These are phyloP conservation scores for Magallana nippona DNA, from an alignment of 2,888 invertebrate genomes.

Conservation along the genomic window DNA sequence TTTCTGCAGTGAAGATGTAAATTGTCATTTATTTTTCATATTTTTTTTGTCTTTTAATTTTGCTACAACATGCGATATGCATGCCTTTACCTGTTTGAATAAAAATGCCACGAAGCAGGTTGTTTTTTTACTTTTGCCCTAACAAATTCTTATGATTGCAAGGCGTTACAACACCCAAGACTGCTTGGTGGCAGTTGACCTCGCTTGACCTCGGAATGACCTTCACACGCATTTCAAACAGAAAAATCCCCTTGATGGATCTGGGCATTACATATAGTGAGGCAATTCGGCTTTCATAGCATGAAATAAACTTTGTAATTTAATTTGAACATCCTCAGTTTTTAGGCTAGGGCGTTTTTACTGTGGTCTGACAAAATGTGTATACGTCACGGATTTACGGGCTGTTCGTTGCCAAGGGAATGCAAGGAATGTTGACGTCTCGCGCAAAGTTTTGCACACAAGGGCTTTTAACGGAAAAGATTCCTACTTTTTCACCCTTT, in stretches of 20 bases:
- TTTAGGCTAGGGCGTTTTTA: slow-evolving; percentile 34
- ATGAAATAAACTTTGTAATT: slow-evolving; percentile 13
- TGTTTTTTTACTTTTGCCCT: not conserved
- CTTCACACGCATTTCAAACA: slow-evolving; percentile 32
- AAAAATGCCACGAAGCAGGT: slow-evolving; percentile 1
- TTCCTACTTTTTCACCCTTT: not conserved
- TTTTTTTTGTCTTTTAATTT: not conserved
- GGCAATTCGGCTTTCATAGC: slow-evolving; percentile 22
- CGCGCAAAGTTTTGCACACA: slow-evolving; percentile 9
- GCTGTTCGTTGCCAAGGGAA: slow-evolving; percentile 15
- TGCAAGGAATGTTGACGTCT: slow-evolving; percentile 32
- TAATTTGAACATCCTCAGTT: slow-evolving; percentile 33
- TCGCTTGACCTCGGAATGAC: slow-evolving; percentile 1
- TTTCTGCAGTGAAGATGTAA: not conserved
- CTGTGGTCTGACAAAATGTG: slow-evolving; percentile 30
- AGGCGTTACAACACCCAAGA: slow-evolving; percentile 15
- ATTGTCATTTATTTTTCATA: not conserved
- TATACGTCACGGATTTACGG: slow-evolving; percentile 28
- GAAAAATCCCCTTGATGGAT: slow-evolving; percentile 24
- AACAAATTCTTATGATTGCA: not conserved
- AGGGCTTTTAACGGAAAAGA: not conserved
- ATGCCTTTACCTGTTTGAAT: slow-evolving; percentile 5
- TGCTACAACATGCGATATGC: not conserved
- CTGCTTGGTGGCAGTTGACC: not conserved
- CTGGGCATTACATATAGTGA: slow-evolving; percentile 24